A percentile compares a stretch with the other conserved stretches of the same genome.
Conservation (phyloP, 2,888 invertebrate genomes). For the Tridacna crocea region DNA sequence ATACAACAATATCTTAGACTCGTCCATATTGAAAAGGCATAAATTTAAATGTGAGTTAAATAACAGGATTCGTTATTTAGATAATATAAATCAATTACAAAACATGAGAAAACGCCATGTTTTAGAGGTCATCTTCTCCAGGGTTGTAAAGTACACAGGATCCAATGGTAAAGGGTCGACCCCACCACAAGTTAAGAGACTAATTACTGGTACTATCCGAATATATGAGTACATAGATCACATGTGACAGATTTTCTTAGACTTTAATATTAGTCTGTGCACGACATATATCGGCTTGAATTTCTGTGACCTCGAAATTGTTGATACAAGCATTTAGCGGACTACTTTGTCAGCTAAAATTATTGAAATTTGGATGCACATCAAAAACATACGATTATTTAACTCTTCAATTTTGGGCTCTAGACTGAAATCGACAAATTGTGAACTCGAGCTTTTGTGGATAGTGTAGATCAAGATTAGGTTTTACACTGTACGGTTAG, state of each 20-base stretch:
- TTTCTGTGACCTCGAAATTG: not conserved
- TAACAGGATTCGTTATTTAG: too few species aligned
- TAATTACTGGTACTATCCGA: slow-evolving; percentile 9
- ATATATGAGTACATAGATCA: slow-evolving; percentile 3
- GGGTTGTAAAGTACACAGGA: too few species aligned
- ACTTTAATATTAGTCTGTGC: not conserved
- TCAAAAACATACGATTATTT: too few species aligned
- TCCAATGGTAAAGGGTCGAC: not conserved
- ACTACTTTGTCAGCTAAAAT: not conserved
- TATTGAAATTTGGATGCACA: not conserved
- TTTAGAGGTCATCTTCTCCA: too few species aligned
- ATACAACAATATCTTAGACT: not conserved
- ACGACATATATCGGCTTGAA: not conserved
- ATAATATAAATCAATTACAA: not conserved
- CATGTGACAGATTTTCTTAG: not conserved
- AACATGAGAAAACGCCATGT: not conserved
- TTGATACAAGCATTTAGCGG: not conserved
- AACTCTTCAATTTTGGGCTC: too few species aligned
- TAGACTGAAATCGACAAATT: too few species aligned
- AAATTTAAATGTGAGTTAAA: too few species aligned
- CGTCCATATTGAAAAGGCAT: not conserved
- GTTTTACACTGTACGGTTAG: too few species aligned
- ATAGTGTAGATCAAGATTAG: too few species aligned
- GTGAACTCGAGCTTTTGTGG: too few species aligned
- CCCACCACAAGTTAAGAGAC: not conserved